Conservation (phyloP, 2,888 invertebrate genomes). For the Xylophagus ater region DNA sequence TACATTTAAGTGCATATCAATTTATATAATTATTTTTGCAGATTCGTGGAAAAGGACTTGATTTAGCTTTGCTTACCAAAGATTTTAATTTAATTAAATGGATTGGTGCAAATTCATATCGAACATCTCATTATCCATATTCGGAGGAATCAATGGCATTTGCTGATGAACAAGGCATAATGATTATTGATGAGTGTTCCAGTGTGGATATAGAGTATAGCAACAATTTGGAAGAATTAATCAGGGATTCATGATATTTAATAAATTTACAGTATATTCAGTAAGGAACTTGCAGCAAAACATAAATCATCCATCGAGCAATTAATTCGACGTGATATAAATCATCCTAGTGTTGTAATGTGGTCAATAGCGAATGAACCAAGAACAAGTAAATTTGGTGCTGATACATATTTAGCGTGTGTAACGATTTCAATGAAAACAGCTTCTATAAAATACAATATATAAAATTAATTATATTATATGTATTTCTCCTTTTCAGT, state of each 20-base stretch:
- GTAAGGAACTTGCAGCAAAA: constrained; percentile 56
- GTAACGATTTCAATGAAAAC: no score
- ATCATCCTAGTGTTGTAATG: constrained; percentile 88
- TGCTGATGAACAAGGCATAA: constrained; percentile 85
- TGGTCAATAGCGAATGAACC: constrained; percentile 98
- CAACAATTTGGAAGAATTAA: no score
- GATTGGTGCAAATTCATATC: constrained; percentile 89
- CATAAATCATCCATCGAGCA: constrained; percentile 81
- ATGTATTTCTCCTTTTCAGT: no score
- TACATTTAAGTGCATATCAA: no score
- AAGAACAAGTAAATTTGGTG: constrained; percentile 51
- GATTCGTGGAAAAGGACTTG: constrained; percentile 89
- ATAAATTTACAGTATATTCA: no score
- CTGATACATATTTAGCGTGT: constrained; percentile 76
- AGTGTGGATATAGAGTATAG: constrained; percentile 86
- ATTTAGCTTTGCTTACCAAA: constrained; percentile 72
- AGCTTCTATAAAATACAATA: background rate
- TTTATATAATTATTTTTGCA: no score
- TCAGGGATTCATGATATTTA: no score
- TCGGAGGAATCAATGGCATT: constrained; percentile 93
- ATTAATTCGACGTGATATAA: constrained; percentile 82
- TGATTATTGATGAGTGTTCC: constrained; percentile 92
- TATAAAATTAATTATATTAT: no score
- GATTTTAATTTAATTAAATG: constrained; percentile 91
- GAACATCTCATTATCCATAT: constrained; percentile 97